phyloP scores from a whole-genome alignment of 2,113 vertebrate genomes.

The Scopus umbretta region DNA sequence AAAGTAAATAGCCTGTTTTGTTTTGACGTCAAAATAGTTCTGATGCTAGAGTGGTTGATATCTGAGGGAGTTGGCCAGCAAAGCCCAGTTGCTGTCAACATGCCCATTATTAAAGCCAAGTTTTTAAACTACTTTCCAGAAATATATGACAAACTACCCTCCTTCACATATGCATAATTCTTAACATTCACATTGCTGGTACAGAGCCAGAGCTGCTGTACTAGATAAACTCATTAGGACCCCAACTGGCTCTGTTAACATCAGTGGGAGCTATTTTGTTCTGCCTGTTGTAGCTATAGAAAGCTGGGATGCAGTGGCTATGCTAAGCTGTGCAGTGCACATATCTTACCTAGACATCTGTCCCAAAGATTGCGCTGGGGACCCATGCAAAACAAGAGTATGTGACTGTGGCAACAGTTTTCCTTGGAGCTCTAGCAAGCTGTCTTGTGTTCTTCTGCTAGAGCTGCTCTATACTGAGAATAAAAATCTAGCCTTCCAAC shows the following conservation, averaged over 20 bases:
- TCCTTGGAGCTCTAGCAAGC: neutral
- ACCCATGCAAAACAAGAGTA: neutral
- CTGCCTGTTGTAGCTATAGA: neutral
- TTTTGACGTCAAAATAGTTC: slow-evolving; percentile 57
- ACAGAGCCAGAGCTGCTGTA: slow-evolving; percentile 41
- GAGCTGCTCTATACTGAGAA: neutral
- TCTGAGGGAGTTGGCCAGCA: slow-evolving; percentile 29
- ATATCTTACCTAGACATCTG: neutral
- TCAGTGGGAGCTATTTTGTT: neutral
- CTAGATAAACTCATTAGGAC: slow-evolving; percentile 10
- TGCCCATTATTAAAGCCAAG: slow-evolving; percentile 41
- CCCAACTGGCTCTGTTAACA: neutral
- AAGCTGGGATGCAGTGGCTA: neutral
- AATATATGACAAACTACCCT: slow-evolving; percentile 42
- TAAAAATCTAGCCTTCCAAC: neutral
- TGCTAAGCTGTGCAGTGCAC: neutral
- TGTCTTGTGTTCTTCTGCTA: neutral
- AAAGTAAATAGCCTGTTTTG: slow-evolving; percentile 59
- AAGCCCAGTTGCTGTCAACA: slow-evolving; percentile 51
- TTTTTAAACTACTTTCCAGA: slow-evolving; percentile 60
- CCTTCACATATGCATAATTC: slow-evolving; percentile 39
- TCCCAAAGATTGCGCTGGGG: neutral
- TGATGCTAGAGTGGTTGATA: slow-evolving; percentile 39
- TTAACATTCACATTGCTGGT: slow-evolving; percentile 42
- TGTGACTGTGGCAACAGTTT: neutral